Percentiles rank a stretch among this genome's conserved stretches.
phyloP scores from a whole-genome alignment of 2,113 vertebrate genomes.

The Corydoras sp. region DNA sequence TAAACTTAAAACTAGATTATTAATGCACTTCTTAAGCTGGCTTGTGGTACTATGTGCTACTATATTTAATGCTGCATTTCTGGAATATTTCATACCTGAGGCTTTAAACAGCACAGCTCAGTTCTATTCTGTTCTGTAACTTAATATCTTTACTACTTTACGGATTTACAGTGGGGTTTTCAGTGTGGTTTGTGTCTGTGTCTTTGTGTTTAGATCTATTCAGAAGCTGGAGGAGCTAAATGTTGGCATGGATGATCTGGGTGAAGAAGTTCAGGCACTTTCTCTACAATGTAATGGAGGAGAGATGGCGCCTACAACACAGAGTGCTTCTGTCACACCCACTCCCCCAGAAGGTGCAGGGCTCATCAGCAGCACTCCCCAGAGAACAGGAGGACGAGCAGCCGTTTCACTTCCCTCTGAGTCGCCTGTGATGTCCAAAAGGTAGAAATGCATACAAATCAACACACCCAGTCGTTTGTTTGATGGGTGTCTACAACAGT shows the following conservation, averaged over 20 bases:
- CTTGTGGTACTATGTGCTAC: no score
- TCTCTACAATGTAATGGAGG: slow-evolving; percentile 74
- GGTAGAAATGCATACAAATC: slow-evolving; percentile 50
- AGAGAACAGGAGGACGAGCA: slow-evolving; percentile 61
- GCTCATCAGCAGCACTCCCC: slow-evolving; percentile 74
- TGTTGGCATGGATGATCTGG: slow-evolving; percentile 88
- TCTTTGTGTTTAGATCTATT: slow-evolving; percentile 76
- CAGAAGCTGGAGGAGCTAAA: slow-evolving; percentile 96
- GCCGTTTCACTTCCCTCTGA: slow-evolving; percentile 71
- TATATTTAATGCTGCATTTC: no score
- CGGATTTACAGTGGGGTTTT: no score
- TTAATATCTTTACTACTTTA: no score
- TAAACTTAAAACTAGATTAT: no score
- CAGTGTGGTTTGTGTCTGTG: not conserved
- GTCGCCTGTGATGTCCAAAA: slow-evolving; percentile 74
- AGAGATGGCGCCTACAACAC: slow-evolving; percentile 48
- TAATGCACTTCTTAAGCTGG: no score
- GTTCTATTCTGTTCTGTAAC: no score
- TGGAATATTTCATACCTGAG: no score
- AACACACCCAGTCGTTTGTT: no score
- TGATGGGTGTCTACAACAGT: no score
- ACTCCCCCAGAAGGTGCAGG: slow-evolving; percentile 54
- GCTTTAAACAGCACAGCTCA: no score
- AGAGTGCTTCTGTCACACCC: slow-evolving; percentile 51
- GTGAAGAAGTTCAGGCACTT: slow-evolving; percentile 79